Evolutionary conservation across 1,140 invertebrate species (phyloP).

Genomic region (Globodera rostochiensis): DNA sequence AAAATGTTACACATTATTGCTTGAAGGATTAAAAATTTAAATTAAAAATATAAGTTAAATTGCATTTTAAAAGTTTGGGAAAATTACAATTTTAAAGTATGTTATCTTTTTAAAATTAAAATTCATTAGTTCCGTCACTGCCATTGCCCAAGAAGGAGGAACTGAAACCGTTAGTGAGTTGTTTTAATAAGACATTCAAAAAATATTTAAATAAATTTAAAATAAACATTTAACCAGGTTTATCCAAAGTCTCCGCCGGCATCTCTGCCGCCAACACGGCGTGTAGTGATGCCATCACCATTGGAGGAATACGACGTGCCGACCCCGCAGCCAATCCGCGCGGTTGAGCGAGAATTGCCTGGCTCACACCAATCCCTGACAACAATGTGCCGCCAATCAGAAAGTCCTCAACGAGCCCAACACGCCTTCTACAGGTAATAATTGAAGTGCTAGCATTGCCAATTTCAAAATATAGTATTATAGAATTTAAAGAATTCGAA

Average conservation of each 20-base stretch:
- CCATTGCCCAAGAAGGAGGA: not conserved
- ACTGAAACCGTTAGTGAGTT: not conserved
- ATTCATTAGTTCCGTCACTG: not conserved
- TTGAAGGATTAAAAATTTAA: no score
- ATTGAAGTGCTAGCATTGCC: no score
- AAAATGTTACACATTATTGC: no score
- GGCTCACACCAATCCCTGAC: constrained; percentile 46
- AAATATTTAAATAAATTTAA: not conserved
- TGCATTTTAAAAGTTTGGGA: no score
- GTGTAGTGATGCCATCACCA: constrained; percentile 59
- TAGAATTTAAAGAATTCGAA: no score
- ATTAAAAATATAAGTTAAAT: no score
- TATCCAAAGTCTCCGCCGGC: not conserved
- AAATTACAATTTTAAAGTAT: no score
- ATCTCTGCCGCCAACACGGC: not conserved
- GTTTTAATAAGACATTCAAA: not conserved
- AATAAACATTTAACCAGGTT: not conserved
- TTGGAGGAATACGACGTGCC: constrained; percentile 55
- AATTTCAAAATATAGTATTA: no score
- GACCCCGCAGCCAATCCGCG: constrained; percentile 48
- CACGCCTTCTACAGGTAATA: constrained; percentile 50
- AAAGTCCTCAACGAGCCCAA: constrained; percentile 50
- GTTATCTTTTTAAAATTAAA: no score
- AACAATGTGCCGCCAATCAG: not conserved
- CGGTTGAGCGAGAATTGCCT: constrained; percentile 53